A percentile compares a stretch with the other conserved stretches of the same genome.
Evolutionary conservation across 2,888 invertebrate genomes (phyloP).

Genomic region (Leptura quadrifasciata): DNA sequence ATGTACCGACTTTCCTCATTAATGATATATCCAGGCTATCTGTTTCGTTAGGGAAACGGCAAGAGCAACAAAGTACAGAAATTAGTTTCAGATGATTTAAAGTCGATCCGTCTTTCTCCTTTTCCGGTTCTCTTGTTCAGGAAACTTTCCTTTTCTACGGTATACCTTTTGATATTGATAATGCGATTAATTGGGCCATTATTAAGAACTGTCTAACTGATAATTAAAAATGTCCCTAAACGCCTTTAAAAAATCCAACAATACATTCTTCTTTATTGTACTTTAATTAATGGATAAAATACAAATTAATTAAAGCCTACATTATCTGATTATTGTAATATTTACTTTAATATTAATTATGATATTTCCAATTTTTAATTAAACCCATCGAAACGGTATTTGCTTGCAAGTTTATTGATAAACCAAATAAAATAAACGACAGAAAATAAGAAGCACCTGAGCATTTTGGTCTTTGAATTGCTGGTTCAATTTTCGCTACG

Average conservation of each 20-base stretch:
- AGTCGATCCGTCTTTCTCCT: constrained; percentile 25
- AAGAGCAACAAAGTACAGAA: constrained; percentile 26
- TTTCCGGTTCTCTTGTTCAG: constrained; percentile 20
- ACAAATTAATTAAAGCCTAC: not conserved
- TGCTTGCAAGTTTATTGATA: too few relatives aligned
- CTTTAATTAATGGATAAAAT: not conserved
- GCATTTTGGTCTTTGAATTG: too few relatives aligned
- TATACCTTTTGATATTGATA: constrained; percentile 16
- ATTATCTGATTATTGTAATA: too few relatives aligned
- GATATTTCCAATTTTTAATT: too few relatives aligned
- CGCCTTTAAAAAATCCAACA: not conserved
- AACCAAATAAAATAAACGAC: too few relatives aligned
- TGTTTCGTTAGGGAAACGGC: constrained; percentile 9
- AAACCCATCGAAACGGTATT: too few relatives aligned
- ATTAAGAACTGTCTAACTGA: constrained; percentile 10
- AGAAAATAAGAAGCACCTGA: too few relatives aligned
- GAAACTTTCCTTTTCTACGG: not conserved
- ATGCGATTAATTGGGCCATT: constrained; percentile 16
- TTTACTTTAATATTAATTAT: too few relatives aligned
- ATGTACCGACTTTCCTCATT: constrained; percentile 26
- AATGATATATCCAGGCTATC: constrained; percentile 27
- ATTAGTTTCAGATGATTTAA: constrained; percentile 31
- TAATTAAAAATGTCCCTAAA: constrained; percentile 2
- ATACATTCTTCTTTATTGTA: not conserved
- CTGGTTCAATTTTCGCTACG: too few relatives aligned